phyloP scores from a whole-genome alignment of 2,888 invertebrate species.

The Colletes collaris region DNA sequence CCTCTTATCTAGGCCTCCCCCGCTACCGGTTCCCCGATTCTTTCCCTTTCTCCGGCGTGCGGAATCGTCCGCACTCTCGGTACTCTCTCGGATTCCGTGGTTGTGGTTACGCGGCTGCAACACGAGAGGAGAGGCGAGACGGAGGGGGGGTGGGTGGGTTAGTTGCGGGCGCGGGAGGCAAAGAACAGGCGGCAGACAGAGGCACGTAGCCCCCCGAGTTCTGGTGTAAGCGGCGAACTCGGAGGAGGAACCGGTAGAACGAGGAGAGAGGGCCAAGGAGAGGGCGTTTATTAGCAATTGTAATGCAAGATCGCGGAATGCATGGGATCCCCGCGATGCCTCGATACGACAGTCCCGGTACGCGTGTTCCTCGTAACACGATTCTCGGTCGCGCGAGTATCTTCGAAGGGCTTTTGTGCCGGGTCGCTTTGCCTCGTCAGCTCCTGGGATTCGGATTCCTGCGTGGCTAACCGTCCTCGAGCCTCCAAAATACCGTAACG shows the following conservation, averaged over 20 bases:
- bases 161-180: conserved; percentile 19
- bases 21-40: neutral
- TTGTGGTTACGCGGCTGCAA: neutral
- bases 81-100: conserved; percentile 21
- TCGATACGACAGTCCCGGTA: conserved; percentile 73
- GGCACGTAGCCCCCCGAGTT: conserved; percentile 21
- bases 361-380: conserved; percentile 74
- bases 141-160: neutral
- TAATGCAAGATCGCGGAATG: conserved; percentile 77
- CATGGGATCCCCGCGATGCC: conserved; percentile 71
- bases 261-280: conserved; percentile 42
- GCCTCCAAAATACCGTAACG: conserved; percentile 2
- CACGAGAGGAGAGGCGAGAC: neutral
- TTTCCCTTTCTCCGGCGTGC: neutral
- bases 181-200: conserved; percentile 7
- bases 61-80: conserved; percentile 6
- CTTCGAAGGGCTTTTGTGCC: conserved; percentile 35
- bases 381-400: conserved; percentile 57
- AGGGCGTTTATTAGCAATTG: conserved; percentile 77
- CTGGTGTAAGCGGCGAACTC: conserved; percentile 21
- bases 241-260: conserved; percentile 43
- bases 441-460: conserved; percentile 23
- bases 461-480: neutral
- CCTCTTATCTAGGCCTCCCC: conserved; percentile 21
- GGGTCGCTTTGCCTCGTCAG: neutral